Evolutionary conservation across 2,797 vertebrate genomes (phyloP).

Genomic region (Phaenicophaeus curvirostris): DNA sequence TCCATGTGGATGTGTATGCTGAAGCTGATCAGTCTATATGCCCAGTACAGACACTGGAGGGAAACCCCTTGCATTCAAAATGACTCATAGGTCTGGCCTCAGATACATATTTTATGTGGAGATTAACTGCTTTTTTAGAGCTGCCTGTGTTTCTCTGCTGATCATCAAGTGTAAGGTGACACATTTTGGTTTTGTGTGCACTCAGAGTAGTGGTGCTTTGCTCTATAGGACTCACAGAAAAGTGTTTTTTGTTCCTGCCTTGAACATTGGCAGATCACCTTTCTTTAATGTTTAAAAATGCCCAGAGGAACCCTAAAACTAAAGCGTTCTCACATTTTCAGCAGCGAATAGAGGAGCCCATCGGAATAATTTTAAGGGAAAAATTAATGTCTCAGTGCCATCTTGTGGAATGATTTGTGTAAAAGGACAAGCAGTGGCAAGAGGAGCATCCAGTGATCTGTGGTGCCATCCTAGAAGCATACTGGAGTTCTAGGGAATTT

Average conservation of each 20-base stretch:
- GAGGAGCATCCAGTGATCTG: background rate
- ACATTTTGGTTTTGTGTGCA: background rate
- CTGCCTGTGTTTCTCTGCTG: background rate
- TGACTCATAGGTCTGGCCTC: background rate
- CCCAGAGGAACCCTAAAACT: background rate
- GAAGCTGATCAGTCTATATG: background rate
- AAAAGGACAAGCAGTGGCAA: background rate
- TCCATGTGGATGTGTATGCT: rapidly evolving
- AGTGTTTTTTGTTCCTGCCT: background rate
- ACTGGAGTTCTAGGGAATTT: background rate
- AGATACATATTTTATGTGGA: background rate
- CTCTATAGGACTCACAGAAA: rapidly evolving
- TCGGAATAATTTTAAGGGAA: background rate
- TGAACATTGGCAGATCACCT: background rate
- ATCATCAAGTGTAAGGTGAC: background rate
- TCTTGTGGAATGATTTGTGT: background rate
- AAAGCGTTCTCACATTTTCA: background rate
- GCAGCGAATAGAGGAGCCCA: background rate
- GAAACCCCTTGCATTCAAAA: background rate
- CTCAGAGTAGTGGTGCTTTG: background rate
- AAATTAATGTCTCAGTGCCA: slow-evolving; percentile 41
- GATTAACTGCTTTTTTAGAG: background rate
- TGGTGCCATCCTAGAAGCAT: background rate
- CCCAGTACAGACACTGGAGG: background rate
- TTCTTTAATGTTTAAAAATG: background rate